Base-by-base conservation (phyloP, 2,113 vertebrate species). In the Dasyprocta punctata region DNA sequence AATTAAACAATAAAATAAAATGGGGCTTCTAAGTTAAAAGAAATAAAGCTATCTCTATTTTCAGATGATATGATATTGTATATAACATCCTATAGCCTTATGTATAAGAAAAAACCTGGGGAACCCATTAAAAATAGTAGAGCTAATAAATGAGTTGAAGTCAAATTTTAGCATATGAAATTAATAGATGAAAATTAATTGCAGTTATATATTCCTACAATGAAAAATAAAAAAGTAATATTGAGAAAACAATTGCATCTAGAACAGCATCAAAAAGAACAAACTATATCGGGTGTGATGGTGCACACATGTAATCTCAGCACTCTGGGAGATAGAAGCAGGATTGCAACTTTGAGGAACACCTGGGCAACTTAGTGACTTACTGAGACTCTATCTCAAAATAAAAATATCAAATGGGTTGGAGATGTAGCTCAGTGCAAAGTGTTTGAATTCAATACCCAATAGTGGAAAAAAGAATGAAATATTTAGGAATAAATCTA, bases 1-100 rank as follows among this genome's bases (percentile, higher is more conserved):
- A 90, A 47, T 77, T 78, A 69, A 56, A 14, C 10, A 90, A 65
- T 47, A 73, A 90, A 81, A 86, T 73, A 38, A 73, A 89, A 92
- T 38, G 54, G 63, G 26, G 1, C 44, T 61, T 90, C 4, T 56
- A 86, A 26, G 52, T 65, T 49, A 63, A 84, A 73, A 47, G 16
- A 94, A 80, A 33, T 54, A 41, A 92, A 92, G 60, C 3, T 75
- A 77, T 89, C 36, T 49, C 36, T 47, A 77, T 93, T 93, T 93
- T 20, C 38, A 80, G 38, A 86, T 60, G 30, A 77, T 3, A 61
- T 33, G 28, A 92, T 91, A 13, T 83, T 77, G 60, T 44, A 61
- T 71, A 33, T 71, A 67, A 28, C 6, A 69, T 49, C 13, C 9
- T 90, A 54, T 67, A 30, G 38, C 16, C 17, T 56, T 65, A 86